Percentiles rank a stretch among this genome's conserved stretches.
Evolutionary conservation across 1,140 invertebrate species (phyloP).

Genomic region (Thaumetopoea pityocampa): DNA sequence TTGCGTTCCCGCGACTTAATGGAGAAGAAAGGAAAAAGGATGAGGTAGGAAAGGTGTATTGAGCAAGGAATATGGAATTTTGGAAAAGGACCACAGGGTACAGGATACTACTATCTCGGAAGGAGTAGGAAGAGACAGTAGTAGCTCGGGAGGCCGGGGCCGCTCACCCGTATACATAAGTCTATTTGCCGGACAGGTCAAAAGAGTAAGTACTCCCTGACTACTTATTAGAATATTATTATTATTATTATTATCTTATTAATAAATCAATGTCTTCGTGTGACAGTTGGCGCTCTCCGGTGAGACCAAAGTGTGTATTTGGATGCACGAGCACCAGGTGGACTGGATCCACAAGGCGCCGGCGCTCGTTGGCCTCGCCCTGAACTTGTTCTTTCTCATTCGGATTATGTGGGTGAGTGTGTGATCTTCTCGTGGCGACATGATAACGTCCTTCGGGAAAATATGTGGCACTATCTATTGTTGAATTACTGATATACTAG

Average conservation of each 20-base stretch:
- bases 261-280: conserved; percentile 3
- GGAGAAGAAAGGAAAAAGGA: too few relatives aligned
- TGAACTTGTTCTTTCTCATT: conserved; percentile 91
- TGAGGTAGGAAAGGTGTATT: too few relatives aligned
- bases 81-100: too few relatives aligned
- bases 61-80: too few relatives aligned
- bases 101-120: too few relatives aligned
- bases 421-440: background rate
- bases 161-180: too few relatives aligned
- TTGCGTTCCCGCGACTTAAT: too few relatives aligned
- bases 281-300: conserved; percentile 43
- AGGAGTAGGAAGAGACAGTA: too few relatives aligned
- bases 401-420: conserved; percentile 94
- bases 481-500: too few relatives aligned
- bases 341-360: conserved; percentile 90
- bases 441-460: conserved; percentile 8
- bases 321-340: conserved; percentile 83
- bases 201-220: too few relatives aligned
- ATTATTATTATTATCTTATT: background rate
- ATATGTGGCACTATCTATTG: conserved; percentile 2
- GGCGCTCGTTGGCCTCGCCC: conserved; percentile 82
- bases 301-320: conserved; percentile 77
- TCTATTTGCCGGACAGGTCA: too few relatives aligned
- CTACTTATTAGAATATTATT: background rate
- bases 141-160: too few relatives aligned